Conservation (phyloP, 1,140 invertebrate species). For the Apis laboriosa region DNA sequence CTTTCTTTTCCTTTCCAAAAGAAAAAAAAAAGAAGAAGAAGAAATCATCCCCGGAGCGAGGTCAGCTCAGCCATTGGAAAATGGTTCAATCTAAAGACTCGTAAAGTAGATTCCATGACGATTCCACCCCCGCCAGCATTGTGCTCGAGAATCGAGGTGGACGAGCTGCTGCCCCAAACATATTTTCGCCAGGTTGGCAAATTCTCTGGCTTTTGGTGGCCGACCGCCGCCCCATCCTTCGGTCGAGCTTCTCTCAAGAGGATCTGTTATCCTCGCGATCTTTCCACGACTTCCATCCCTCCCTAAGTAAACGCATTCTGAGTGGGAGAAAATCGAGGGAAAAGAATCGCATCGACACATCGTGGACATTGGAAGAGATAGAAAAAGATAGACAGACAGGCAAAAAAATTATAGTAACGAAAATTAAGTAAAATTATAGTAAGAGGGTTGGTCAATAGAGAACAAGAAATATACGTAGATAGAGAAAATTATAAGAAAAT, state of each 20-base stretch:
- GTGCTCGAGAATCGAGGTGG: conserved; percentile 12
- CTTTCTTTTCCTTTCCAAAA: too few species aligned
- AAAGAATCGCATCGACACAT: too few species aligned
- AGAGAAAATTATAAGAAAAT: too few species aligned
- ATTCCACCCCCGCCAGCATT: conserved; percentile 42
- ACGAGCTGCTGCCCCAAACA: conserved; percentile 71
- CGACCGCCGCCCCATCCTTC: conserved; percentile 44
- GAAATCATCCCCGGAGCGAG: background rate
- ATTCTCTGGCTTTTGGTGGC: conserved; percentile 70
- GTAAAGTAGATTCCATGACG: conserved; percentile 73
- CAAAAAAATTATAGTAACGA: background rate
- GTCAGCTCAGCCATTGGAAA: conserved; percentile 45
- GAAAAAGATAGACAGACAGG: conserved; percentile 12
- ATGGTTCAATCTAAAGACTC: conserved; percentile 55
- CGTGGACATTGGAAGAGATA: background rate
- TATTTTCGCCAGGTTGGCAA: conserved; percentile 79
- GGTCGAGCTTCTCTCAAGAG: conserved; percentile 66
- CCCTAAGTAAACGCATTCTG: conserved; percentile 31
- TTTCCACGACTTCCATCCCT: conserved; percentile 19
- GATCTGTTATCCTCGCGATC: conserved; percentile 69
- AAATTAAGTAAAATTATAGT: too few species aligned
- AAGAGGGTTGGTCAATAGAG: too few species aligned
- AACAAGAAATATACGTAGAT: too few species aligned
- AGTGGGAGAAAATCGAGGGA: background rate
- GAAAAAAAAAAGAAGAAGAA: background rate